A percentile compares a stretch with the other conserved stretches of the same genome.
These are phyloP conservation scores for Odontomachus brunneus DNA, from an alignment of 1,140 invertebrate genomes.

Conservation along the genomic window DNA sequence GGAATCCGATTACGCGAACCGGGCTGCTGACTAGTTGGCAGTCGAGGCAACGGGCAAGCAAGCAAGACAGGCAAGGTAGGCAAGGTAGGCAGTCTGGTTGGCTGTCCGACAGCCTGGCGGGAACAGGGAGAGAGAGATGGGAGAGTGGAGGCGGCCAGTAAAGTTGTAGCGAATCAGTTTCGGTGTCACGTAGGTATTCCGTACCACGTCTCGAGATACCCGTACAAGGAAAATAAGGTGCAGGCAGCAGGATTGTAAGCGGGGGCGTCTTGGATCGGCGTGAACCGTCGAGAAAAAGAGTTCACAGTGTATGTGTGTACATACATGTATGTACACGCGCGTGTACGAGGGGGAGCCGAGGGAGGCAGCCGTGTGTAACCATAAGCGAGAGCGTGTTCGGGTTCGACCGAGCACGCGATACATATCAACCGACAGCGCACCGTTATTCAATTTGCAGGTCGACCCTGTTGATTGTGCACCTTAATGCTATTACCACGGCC, in stretches of 20 bases:
- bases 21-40: conserved; percentile 54
- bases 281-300: conserved; percentile 2
- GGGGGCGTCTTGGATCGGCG: not conserved
- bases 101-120: not conserved
- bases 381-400: conserved; percentile 10
- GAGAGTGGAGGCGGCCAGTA: conserved; percentile 23
- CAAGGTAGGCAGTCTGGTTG: conserved; percentile 12
- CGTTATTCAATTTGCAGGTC: conserved; percentile 82
- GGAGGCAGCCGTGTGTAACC: not conserved
- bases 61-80: too few relatives aligned
- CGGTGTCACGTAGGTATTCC: conserved; percentile 75
- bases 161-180: conserved; percentile 77
- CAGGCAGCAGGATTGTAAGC: conserved; percentile 5
- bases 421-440: conserved; percentile 76
- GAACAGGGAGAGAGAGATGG: not conserved
- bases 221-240: conserved; percentile 50
- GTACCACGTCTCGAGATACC: conserved; percentile 67
- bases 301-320: not conserved
- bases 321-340: not conserved
- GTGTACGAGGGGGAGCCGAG: conserved; percentile 52
- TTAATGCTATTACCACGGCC: conserved; percentile 79
- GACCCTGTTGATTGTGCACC: conserved; percentile 82
- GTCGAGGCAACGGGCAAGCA: conserved; percentile 3
- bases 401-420: conserved; percentile 76
- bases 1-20: conserved; percentile 72